These are phyloP conservation scores for Thumatha senex DNA, from an alignment of 2,888 invertebrate genomes.

Conservation along the genomic window DNA sequence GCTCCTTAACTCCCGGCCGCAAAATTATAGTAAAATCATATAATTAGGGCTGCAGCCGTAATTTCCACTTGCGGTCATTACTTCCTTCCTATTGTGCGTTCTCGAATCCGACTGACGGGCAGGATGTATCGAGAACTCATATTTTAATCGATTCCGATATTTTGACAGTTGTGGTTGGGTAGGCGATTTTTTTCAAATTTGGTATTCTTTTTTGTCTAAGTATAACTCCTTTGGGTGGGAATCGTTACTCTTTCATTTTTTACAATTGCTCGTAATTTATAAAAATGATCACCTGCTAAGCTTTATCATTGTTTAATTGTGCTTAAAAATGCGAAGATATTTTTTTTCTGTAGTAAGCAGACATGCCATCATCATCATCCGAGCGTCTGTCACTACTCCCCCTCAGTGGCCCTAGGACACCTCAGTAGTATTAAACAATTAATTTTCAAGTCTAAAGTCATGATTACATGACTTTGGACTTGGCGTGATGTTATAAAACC, in stretches of 20 bases:
- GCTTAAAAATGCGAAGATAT: too few species aligned
- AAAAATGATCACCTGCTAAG: neutral
- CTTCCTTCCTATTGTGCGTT: slow-evolving; percentile 78
- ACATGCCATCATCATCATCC: too few species aligned
- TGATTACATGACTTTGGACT: too few species aligned
- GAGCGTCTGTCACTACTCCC: too few species aligned
- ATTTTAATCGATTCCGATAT: slow-evolving; percentile 75
- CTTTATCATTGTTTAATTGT: neutral
- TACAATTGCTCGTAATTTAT: slow-evolving; percentile 3
- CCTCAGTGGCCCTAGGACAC: too few species aligned
- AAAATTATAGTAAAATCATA: slow-evolving; percentile 76
- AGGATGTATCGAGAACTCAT: slow-evolving; percentile 53
- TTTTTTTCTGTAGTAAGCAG: too few species aligned
- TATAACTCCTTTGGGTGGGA: slow-evolving; percentile 32
- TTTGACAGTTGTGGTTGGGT: slow-evolving; percentile 77
- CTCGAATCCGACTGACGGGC: slow-evolving; percentile 53
- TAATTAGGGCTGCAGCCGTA: slow-evolving; percentile 73
- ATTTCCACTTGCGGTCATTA: slow-evolving; percentile 74
- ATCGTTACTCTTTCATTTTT: slow-evolving; percentile 21
- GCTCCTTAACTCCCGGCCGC: slow-evolving; percentile 57
- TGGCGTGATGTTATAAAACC: too few species aligned
- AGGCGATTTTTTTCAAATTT: slow-evolving; percentile 55
- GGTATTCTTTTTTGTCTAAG: slow-evolving; percentile 44
- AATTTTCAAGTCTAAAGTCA: too few species aligned
- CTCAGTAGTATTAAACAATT: too few species aligned